Percentiles rank a stretch among this genome's conserved stretches.
phyloP scores from a whole-genome alignment of 2,113 vertebrate species.

The Gymnarchus niloticus region DNA sequence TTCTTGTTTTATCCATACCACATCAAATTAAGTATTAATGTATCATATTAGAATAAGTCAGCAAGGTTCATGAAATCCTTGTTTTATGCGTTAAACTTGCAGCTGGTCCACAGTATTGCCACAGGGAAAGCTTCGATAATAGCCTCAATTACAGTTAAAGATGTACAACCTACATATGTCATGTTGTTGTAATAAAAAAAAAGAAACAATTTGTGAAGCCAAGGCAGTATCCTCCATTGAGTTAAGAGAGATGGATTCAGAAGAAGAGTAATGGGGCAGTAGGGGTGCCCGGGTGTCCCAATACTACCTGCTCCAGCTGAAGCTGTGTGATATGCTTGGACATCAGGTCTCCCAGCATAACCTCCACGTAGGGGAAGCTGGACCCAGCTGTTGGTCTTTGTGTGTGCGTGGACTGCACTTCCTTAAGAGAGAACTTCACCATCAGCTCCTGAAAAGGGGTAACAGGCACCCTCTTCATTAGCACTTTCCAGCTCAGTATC shows the following conservation, averaged over 20 bases:
- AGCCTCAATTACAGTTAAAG: not conserved
- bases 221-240: not conserved
- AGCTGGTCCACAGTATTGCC: not conserved
- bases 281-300: not conserved
- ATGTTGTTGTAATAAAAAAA: not conserved
- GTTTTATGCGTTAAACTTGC: not conserved
- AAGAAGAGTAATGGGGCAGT: not conserved
- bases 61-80: not conserved
- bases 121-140: not conserved
- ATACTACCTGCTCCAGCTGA: constrained; percentile 81
- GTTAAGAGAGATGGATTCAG: not conserved
- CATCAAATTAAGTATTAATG: not conserved
- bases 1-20: not conserved
- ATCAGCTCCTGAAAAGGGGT: constrained; percentile 67
- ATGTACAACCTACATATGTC: not conserved
- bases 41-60: not conserved
- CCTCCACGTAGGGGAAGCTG: constrained; percentile 88
- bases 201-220: not conserved
- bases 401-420: constrained; percentile 83
- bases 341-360: constrained; percentile 72
- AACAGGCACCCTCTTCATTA: not conserved
- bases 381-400: constrained; percentile 71
- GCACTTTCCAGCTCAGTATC: not conserved
- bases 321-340: constrained; percentile 77
- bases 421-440: constrained; percentile 73